Evolutionary conservation across 2,888 invertebrate species (phyloP), one percentile per base, ranked within the genome.

Genomic region (Laspeyria flexula): DNA sequence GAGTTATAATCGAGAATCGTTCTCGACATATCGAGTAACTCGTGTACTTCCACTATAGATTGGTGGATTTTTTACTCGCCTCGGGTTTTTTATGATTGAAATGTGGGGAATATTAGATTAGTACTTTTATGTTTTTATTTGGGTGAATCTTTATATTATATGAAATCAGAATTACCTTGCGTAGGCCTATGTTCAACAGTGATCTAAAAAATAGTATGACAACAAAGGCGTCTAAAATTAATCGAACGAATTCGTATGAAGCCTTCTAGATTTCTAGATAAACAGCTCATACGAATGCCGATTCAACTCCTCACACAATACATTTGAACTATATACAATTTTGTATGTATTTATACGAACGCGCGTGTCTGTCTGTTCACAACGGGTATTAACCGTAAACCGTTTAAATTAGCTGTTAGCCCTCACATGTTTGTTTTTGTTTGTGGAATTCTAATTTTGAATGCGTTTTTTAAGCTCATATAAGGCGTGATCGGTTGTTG

Each of bases 301-400:
- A n/a, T n/a, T n/a, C n/a, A n/a, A n/a, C n/a, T n/a, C n/a, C n/a
- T n/a, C n/a, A n/a, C n/a, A n/a, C 15, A 7, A 23, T 23, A 45
- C 25, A 33, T 21, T 31, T 12, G 31, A 43, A 29, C 37, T 27
- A 40, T 13, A 46, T 34, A 52, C 25, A 50, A 33, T 53, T 35
- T 38, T 34, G 27, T 4, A 18, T 16, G 40, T 53, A 45, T 47
- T 40, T 55, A 39, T 55, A 42, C 57, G 41, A 25, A 25, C 43
- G 73, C 72, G 71, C 84, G 85, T 86, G 86, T 71, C 65, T 55
- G 60, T 51, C 76, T 69, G 43, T 62, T 54, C 55, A 59, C 35
- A 59, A 31, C 34, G 71, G 81, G 79, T 85, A 83, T 86, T 86
- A 85, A 44, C 53, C 58, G 35, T 59, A 63, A 72, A 76, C 74